Conservation (phyloP, 1,140 invertebrate genomes). For the Microplitis demolitor region DNA sequence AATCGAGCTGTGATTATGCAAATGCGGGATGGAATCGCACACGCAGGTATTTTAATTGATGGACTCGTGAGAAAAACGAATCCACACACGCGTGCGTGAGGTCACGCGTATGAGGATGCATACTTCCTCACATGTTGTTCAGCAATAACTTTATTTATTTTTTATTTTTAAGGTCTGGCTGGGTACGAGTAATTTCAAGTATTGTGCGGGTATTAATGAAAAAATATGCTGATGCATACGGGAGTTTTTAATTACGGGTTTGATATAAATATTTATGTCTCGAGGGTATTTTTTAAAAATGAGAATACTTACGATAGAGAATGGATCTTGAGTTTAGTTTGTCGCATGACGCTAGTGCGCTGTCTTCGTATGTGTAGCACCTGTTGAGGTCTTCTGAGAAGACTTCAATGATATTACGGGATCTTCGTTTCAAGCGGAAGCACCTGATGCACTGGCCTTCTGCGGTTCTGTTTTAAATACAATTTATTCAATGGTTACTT, state of each 20-base stretch:
- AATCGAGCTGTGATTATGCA: constrained; percentile 28
- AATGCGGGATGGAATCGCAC: constrained; percentile 18
- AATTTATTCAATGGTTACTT: background rate
- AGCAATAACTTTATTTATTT: no score
- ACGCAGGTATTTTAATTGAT: constrained; percentile 33
- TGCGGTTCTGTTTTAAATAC: constrained; percentile 55
- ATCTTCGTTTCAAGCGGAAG: constrained; percentile 66
- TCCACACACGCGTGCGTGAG: constrained; percentile 3
- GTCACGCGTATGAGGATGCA: background rate
- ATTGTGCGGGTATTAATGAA: no score
- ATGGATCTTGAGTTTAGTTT: constrained; percentile 55
- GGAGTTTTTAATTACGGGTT: no score
- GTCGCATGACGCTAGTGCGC: constrained; percentile 66
- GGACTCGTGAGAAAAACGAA: constrained; percentile 28
- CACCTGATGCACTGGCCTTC: constrained; percentile 68
- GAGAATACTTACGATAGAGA: constrained; percentile 53
- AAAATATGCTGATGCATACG: no score
- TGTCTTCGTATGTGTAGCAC: constrained; percentile 69
- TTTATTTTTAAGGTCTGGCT: background rate
- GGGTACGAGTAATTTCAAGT: no score
- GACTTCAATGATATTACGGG: constrained; percentile 70
- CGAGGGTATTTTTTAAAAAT: background rate
- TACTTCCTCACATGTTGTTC: background rate
- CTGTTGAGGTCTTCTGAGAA: constrained; percentile 66
- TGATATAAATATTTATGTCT: no score